phyloP scores from a whole-genome alignment of 2,113 vertebrate genomes.

The Tetraodon nigroviridis region DNA sequence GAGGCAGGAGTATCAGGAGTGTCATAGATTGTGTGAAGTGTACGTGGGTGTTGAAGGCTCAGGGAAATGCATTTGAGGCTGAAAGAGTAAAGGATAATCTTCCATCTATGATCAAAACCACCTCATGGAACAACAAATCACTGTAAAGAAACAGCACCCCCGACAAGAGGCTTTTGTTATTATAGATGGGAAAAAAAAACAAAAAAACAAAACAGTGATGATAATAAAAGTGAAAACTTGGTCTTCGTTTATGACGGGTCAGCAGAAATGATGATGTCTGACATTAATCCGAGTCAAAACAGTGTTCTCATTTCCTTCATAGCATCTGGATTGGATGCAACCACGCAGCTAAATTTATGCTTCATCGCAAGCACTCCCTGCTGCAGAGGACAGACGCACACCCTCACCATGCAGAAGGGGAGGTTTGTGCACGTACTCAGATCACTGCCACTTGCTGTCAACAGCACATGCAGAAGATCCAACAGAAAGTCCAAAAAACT shows the following conservation, averaged over 20 bases:
- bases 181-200: conserved; percentile 13
- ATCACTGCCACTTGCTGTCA: conserved; percentile 5
- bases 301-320: conserved; percentile 65
- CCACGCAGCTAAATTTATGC: conserved; percentile 85
- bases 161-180: background rate
- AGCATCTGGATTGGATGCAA: conserved; percentile 85
- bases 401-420: background rate
- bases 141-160: background rate
- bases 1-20: conserved; percentile 52
- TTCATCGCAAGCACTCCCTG: conserved; percentile 73
- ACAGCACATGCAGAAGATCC: background rate
- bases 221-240: conserved; percentile 2
- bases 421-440: background rate
- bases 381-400: conserved; percentile 43
- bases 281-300: conserved; percentile 42
- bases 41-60: conserved; percentile 45
- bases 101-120: background rate
- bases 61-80: conserved; percentile 43
- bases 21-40: conserved; percentile 69
- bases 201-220: conserved; percentile 17
- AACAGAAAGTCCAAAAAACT: too few species aligned
- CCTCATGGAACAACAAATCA: background rate
- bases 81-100: conserved; percentile 11
- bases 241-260: conserved; percentile 23
- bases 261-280: conserved; percentile 29